Evolutionary conservation across 2,797 vertebrate species (phyloP), one percentile per base, ranked within the genome.

Genomic region (Eulemur albifrons): DNA sequence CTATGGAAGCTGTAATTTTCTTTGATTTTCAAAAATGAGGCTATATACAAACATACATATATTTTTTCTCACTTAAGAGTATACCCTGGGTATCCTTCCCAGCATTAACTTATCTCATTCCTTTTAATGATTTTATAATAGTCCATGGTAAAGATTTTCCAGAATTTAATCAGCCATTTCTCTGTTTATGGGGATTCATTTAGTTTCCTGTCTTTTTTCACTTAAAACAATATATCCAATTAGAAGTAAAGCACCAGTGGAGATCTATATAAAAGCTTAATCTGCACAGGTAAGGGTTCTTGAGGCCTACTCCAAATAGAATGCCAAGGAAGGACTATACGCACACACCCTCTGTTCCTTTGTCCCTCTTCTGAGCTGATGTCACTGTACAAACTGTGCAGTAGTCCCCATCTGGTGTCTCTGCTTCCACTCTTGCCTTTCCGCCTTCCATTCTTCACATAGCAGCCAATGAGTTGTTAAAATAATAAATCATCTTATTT

Each of bases 1-100:
- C 93, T 18, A 70, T 4, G 88, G 7, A n/a, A 85, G 3, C 81
- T 76, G 14, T 23, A 15, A 91, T 67, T 79, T 63, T 90, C 80
- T 87, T 95, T 90, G 50, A 59, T 79, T 87, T 90, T 92, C 75
- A 85, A 93, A 45, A 80, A 79, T 79, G 7, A 93, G n/a, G 4
- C 21, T 81, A 67, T 10, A 54, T 52, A 35, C 1, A 48, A 35
- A 75, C 15, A 63, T 67, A 65, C 6, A 73, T 4, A 82, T 40
- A 32, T n/a, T 69, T 52, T 48, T 76, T 94, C 23, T 79, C 59
- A 75, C n/a, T 57, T 88, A 95, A 43, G 18, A 76, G 23, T 82
- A 43, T 52, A 40, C 52, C 27, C 40, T 82, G n/a, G 18, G 67
- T 30, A 50, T 72, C 45, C n/a, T 72, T 30, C 69, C 50, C 48